Percentiles rank a stretch among this genome's conserved stretches.
Conservation (phyloP, 2,113 vertebrate species). For the Tor tambroides region DNA sequence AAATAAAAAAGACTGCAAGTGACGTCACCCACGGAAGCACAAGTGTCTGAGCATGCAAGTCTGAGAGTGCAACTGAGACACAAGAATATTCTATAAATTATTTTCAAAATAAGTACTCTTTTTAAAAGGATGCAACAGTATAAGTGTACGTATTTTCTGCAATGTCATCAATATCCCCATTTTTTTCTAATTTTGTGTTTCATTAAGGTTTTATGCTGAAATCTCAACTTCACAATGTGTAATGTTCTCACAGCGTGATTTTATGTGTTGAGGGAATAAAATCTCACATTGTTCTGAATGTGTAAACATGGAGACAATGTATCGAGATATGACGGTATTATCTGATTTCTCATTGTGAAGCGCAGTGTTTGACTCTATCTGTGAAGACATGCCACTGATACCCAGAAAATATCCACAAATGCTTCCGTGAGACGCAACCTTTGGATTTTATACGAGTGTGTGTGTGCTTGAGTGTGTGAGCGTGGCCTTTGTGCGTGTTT, state of each 20-base stretch:
- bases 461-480: slow-evolving; percentile 44
- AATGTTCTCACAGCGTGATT: not conserved
- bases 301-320: slow-evolving; percentile 23
- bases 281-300: slow-evolving; percentile 22
- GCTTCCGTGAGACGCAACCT: slow-evolving; percentile 55
- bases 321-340: slow-evolving; percentile 28
- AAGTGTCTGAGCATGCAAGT: too few species aligned
- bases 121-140: not conserved
- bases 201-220: not conserved
- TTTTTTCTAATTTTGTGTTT: not conserved
- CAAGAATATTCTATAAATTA: too few species aligned
- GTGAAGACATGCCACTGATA: slow-evolving; percentile 33
- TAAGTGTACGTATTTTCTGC: not conserved
- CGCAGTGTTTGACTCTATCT: slow-evolving; percentile 35
- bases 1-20: too few species aligned
- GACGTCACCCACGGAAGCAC: too few species aligned
- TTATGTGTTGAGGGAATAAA: slow-evolving; percentile 29
- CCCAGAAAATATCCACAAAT: slow-evolving; percentile 33
- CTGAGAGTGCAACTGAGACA: too few species aligned
- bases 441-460: slow-evolving; percentile 54
- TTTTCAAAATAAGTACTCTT: not conserved
- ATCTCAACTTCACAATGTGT: not conserved
- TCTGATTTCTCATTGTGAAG: slow-evolving; percentile 37
- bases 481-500: slow-evolving; percentile 40
- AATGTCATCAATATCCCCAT: not conserved